Evolutionary conservation across 1,140 invertebrate species (phyloP).

Genomic region (Thaumetopoea pityocampa): DNA sequence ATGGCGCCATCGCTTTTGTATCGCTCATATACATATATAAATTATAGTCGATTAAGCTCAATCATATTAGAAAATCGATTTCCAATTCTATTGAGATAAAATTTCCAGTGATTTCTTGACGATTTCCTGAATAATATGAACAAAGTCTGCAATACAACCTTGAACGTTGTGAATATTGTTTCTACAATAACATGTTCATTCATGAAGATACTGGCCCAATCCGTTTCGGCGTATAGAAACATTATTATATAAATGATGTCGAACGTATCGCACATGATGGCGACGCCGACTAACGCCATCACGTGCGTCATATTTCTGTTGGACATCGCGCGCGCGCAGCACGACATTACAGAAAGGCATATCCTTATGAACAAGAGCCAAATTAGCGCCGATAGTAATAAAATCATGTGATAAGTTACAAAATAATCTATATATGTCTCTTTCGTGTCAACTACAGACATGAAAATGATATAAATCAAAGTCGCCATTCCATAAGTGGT

Average conservation of each 20-base stretch:
- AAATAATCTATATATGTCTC: background rate
- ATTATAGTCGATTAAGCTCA: too few species aligned
- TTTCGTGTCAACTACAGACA: background rate
- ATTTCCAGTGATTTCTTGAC: constrained; percentile 4
- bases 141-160: constrained; percentile 3
- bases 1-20: too few species aligned
- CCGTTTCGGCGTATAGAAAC: too few species aligned
- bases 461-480: background rate
- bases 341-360: constrained; percentile 14
- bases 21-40: too few species aligned
- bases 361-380: constrained; percentile 6
- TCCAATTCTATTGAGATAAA: background rate
- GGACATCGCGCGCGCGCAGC: constrained; percentile 8
- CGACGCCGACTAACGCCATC: constrained; percentile 7
- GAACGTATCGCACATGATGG: constrained; percentile 13
- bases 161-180: background rate
- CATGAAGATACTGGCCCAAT: background rate
- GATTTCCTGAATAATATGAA: constrained; percentile 2
- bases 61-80: too few species aligned
- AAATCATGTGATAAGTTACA: background rate
- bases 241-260: too few species aligned
- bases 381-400: background rate
- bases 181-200: background rate
- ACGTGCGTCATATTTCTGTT: constrained; percentile 5
- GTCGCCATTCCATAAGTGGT: background rate